Evolutionary conservation across 1,140 invertebrate genomes (phyloP).

Genomic region (Brachionus angularis): DNA sequence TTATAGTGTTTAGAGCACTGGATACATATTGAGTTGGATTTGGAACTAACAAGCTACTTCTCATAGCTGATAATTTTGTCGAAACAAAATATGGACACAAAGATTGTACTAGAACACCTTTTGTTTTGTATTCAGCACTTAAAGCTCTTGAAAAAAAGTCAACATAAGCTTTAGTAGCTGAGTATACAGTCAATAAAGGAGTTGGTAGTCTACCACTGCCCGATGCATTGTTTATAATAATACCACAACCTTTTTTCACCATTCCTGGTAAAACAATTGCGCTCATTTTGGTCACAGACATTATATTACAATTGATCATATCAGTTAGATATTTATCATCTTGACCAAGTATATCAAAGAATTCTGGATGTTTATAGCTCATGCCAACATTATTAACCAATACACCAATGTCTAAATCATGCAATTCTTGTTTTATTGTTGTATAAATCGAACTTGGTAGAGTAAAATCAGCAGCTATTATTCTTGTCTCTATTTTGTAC

Average conservation of each 20-base stretch:
- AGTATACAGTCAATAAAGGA: constrained; percentile 79
- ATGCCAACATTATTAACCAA: constrained; percentile 93
- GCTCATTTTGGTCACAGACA: constrained; percentile 74
- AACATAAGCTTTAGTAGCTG: constrained; percentile 72
- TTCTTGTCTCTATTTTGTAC: constrained; percentile 71
- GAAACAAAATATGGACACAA: constrained; percentile 75
- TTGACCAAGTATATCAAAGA: constrained; percentile 56
- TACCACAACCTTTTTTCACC: constrained; percentile 74
- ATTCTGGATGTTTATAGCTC: constrained; percentile 77
- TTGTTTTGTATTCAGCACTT: neutral
- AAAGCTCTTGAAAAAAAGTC: constrained; percentile 43
- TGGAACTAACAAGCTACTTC: neutral
- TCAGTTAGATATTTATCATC: constrained; percentile 52
- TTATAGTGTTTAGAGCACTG: neutral
- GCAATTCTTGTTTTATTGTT: constrained; percentile 69
- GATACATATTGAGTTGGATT: constrained; percentile 6
- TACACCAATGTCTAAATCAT: constrained; percentile 78
- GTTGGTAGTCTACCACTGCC: constrained; percentile 72
- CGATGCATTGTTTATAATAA: constrained; percentile 88
- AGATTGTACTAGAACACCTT: constrained; percentile 11
- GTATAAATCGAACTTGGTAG: constrained; percentile 67
- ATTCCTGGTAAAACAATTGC: constrained; percentile 79
- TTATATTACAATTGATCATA: constrained; percentile 70
- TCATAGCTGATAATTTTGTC: constrained; percentile 84
- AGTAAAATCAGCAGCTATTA: constrained; percentile 79